Percentiles rank a stretch among this genome's conserved stretches.
phyloP scores from a whole-genome alignment of 2,113 vertebrate species.

The Lagenorhynchus albirostris region DNA sequence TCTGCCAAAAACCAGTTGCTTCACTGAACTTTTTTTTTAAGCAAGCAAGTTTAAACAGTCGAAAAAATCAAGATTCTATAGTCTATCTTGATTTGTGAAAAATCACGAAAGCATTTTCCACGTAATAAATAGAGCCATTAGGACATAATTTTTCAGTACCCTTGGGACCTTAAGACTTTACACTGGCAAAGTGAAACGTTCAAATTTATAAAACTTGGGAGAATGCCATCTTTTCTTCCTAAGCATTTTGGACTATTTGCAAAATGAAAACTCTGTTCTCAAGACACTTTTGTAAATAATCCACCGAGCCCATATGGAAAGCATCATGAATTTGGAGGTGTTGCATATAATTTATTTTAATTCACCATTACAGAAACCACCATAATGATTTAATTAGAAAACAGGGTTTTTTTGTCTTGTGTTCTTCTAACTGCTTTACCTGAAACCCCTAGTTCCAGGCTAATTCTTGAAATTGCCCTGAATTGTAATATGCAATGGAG shows the following conservation, averaged over 20 bases:
- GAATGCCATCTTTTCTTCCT: background rate
- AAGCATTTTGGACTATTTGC: conserved; percentile 12
- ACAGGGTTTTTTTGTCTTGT: background rate
- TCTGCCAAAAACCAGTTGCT: background rate
- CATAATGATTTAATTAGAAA: background rate
- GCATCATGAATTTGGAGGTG: background rate
- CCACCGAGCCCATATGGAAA: background rate
- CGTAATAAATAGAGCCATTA: background rate
- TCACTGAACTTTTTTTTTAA: background rate
- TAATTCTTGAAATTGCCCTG: conserved; percentile 17
- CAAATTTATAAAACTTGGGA: background rate
- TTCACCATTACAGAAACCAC: background rate
- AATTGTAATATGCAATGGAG: background rate
- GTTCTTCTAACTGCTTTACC: background rate
- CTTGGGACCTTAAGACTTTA: background rate
- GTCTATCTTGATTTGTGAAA: background rate
- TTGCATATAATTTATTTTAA: background rate
- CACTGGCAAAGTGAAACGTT: background rate
- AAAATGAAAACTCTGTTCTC: background rate
- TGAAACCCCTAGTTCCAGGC: background rate
- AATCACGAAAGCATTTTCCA: background rate
- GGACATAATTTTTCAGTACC: background rate
- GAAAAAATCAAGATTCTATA: background rate
- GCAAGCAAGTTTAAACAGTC: background rate
- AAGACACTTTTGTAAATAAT: background rate